phyloP scores from a whole-genome alignment of 2,797 vertebrate genomes.

The Rhynchonycteris naso region DNA sequence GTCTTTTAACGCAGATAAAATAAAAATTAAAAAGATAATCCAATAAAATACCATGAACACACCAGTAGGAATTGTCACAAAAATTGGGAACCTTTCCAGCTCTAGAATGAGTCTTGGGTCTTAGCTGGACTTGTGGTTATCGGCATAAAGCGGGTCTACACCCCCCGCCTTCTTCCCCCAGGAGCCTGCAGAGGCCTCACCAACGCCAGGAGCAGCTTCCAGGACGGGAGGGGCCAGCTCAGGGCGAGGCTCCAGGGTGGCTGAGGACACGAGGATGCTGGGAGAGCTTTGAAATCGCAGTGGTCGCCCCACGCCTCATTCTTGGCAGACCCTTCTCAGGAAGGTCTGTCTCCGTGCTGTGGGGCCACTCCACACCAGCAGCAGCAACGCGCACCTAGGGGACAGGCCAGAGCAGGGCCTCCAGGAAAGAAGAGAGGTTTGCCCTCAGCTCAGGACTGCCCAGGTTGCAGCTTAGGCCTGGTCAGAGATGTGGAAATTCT shows the following conservation, averaged over 20 bases:
- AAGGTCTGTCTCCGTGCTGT: not conserved
- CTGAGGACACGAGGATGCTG: not conserved
- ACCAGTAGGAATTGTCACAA: not conserved
- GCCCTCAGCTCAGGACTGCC: not conserved
- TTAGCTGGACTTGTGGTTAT: not conserved
- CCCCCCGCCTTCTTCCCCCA: rapidly evolving
- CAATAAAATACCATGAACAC: not conserved
- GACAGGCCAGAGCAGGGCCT: not conserved
- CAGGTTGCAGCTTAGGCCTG: not conserved
- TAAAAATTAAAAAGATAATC: not conserved
- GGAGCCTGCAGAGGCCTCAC: not conserved
- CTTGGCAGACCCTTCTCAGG: not conserved
- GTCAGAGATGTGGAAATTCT: not conserved
- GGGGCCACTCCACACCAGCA: not conserved
- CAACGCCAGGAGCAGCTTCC: rapidly evolving
- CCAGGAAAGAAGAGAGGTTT: not conserved
- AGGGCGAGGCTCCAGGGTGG: not conserved
- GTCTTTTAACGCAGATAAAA: not conserved
- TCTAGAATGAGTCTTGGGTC: not conserved
- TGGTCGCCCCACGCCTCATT: rapidly evolving
- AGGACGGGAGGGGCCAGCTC: not conserved
- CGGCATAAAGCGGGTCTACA: not conserved
- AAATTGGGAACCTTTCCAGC: not conserved
- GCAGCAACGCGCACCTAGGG: not conserved
- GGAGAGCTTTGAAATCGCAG: not conserved